Conservation (phyloP, 2,888 invertebrate species). For the Sabellastarte sp. region DNA sequence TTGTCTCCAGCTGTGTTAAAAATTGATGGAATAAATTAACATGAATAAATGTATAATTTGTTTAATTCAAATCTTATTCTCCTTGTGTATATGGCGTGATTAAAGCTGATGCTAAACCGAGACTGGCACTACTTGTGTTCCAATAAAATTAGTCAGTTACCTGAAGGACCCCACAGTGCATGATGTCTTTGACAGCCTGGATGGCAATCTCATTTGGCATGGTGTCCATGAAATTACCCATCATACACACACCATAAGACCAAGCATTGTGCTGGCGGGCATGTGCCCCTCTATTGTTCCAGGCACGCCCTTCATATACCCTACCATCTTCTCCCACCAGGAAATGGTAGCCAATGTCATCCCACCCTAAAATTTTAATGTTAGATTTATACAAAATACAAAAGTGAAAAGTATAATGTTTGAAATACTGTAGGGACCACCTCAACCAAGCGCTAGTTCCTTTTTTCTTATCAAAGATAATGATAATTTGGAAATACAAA, state of each 20-base stretch:
- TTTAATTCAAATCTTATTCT: too few relatives aligned
- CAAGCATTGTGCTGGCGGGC: constrained; percentile 63
- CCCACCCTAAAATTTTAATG: constrained; percentile 16
- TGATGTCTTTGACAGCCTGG: constrained; percentile 29
- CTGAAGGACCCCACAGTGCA: constrained; percentile 29
- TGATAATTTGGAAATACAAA: neutral
- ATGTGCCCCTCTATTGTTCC: constrained; percentile 25
- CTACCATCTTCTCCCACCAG: constrained; percentile 30
- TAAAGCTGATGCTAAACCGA: too few relatives aligned
- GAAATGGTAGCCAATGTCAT: constrained; percentile 59
- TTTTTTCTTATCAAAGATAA: too few relatives aligned
- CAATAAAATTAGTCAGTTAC: too few relatives aligned
- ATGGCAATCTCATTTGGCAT: constrained; percentile 29
- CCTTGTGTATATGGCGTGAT: too few relatives aligned
- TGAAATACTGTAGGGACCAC: neutral
- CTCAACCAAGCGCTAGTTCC: too few relatives aligned
- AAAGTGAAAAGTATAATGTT: neutral
- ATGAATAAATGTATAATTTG: too few relatives aligned
- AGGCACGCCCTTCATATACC: constrained; percentile 30
- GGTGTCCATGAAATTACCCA: constrained; percentile 34
- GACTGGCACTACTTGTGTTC: too few relatives aligned
- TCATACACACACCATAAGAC: constrained; percentile 34
- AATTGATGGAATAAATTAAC: too few relatives aligned
- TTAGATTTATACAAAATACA: neutral
- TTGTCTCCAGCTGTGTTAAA: too few relatives aligned